Evolutionary conservation across 1,140 invertebrate species (phyloP).

Genomic region (Euwallacea similis): DNA sequence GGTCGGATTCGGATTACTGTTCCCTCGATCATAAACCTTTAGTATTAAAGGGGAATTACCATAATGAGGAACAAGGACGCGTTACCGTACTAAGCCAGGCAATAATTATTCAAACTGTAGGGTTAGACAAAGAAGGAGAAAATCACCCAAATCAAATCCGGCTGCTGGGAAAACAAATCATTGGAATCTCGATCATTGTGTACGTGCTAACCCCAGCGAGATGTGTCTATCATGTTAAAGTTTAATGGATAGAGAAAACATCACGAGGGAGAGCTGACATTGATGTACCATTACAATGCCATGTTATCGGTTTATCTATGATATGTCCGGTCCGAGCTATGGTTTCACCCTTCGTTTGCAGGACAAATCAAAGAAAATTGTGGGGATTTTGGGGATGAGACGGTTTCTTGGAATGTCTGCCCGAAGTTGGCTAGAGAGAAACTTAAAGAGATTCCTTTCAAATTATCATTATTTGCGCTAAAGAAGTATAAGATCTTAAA

Average conservation of each 20-base stretch:
- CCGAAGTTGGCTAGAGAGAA: too few relatives aligned
- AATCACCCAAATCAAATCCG: neutral
- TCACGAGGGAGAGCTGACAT: conserved; percentile 7
- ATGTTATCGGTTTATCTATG: conserved; percentile 23
- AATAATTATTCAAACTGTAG: neutral
- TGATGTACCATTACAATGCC: conserved; percentile 21
- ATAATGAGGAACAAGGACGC: too few relatives aligned
- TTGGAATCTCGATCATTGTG: neutral
- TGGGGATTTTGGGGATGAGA: neutral
- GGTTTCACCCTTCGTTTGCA: neutral
- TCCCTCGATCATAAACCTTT: too few relatives aligned
- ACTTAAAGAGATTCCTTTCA: too few relatives aligned
- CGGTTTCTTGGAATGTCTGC: neutral
- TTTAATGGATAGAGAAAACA: conserved; percentile 19
- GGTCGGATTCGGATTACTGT: conserved; percentile 1
- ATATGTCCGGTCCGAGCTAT: conserved; percentile 10
- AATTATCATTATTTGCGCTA: too few relatives aligned
- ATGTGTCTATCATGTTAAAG: conserved; percentile 16
- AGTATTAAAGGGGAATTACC: too few relatives aligned
- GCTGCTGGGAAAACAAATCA: conserved; percentile 4
- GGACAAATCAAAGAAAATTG: conserved; percentile 5
- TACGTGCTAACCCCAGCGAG: conserved; percentile 1
- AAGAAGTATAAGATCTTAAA: too few relatives aligned
- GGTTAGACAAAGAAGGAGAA: neutral
- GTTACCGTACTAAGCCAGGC: neutral